These are phyloP conservation scores for Melanostigma gelatinosum DNA, from an alignment of 2,113 vertebrate species.

Conservation along the genomic window DNA sequence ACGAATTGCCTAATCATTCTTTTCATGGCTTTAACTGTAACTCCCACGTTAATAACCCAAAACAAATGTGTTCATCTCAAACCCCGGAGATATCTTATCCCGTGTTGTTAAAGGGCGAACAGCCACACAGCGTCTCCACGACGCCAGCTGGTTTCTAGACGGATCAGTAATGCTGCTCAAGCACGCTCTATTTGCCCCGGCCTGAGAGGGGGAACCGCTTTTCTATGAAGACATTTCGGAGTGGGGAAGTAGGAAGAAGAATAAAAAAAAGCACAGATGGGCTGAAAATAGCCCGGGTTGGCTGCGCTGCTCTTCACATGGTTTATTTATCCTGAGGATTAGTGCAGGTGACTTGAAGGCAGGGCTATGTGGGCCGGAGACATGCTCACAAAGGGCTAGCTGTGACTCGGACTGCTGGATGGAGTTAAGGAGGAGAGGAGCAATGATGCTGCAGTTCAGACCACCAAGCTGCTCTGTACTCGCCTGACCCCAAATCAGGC, in stretches of 20 bases:
- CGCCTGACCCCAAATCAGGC: slow-evolving; percentile 33
- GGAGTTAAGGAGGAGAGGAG: slow-evolving; percentile 21
- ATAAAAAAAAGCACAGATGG: slow-evolving; percentile 23
- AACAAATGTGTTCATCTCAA: slow-evolving; percentile 23
- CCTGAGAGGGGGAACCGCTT: slow-evolving; percentile 56
- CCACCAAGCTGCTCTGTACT: slow-evolving; percentile 25
- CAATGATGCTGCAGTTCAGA: slow-evolving; percentile 39
- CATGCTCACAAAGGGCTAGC: slow-evolving; percentile 41
- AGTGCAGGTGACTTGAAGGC: slow-evolving; percentile 79
- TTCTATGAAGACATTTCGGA: slow-evolving; percentile 64
- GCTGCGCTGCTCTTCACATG: slow-evolving; percentile 70
- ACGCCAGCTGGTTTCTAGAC: slow-evolving; percentile 68
- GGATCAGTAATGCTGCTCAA: slow-evolving; percentile 65
- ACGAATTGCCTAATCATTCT: slow-evolving; percentile 23
- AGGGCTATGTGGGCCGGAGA: slow-evolving; percentile 45
- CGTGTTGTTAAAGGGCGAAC: slow-evolving; percentile 23
- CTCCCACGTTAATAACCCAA: neutral
- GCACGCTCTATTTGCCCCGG: slow-evolving; percentile 59
- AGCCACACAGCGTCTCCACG: slow-evolving; percentile 46
- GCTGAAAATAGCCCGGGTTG: slow-evolving; percentile 74
- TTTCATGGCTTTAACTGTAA: slow-evolving; percentile 23
- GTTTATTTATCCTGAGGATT: slow-evolving; percentile 80
- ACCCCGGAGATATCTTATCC: slow-evolving; percentile 11
- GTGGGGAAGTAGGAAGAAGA: neutral
- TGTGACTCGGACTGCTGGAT: slow-evolving; percentile 62